These are phyloP conservation scores for Microcebus ravelobensis DNA, from an alignment of 2,113 vertebrate species.

Conservation along the genomic window DNA sequence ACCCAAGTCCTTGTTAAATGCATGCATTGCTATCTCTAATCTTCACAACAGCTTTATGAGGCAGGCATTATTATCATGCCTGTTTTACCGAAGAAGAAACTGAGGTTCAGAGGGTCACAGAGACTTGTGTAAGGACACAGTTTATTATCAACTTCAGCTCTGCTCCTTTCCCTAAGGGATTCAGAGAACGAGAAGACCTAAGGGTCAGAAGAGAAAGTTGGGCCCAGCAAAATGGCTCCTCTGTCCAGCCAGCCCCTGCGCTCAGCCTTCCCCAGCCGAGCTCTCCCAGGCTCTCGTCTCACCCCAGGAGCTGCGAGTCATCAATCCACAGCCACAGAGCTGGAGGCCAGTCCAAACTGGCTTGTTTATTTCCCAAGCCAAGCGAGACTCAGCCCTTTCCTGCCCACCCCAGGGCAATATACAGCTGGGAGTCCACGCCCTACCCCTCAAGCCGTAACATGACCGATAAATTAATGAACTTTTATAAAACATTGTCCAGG, in stretches of 20 bases:
- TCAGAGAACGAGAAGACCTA: background rate
- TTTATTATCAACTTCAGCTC: background rate
- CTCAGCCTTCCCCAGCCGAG: background rate
- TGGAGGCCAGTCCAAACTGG: conserved; percentile 43
- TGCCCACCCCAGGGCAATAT: background rate
- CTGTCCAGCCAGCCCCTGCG: background rate
- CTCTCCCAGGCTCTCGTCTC: background rate
- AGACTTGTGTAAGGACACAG: background rate
- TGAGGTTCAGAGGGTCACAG: background rate
- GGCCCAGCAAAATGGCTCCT: background rate
- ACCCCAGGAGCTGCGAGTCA: background rate
- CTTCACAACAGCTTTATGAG: background rate
- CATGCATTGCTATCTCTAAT: background rate
- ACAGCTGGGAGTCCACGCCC: background rate
- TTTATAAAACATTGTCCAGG: conserved; percentile 45
- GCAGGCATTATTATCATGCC: background rate
- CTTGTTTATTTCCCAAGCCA: conserved; percentile 62
- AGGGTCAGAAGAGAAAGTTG: background rate
- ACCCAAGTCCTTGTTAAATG: background rate
- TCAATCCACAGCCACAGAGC: background rate
- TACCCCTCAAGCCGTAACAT: background rate
- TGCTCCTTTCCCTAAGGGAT: background rate
- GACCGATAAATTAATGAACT: conserved; percentile 34
- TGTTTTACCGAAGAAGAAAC: background rate
- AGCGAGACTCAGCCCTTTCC: conserved; percentile 1